A percentile compares a stretch with the other conserved stretches of the same genome.
Conservation (phyloP, 1,140 invertebrate genomes). For the Brachionus angularis region DNA sequence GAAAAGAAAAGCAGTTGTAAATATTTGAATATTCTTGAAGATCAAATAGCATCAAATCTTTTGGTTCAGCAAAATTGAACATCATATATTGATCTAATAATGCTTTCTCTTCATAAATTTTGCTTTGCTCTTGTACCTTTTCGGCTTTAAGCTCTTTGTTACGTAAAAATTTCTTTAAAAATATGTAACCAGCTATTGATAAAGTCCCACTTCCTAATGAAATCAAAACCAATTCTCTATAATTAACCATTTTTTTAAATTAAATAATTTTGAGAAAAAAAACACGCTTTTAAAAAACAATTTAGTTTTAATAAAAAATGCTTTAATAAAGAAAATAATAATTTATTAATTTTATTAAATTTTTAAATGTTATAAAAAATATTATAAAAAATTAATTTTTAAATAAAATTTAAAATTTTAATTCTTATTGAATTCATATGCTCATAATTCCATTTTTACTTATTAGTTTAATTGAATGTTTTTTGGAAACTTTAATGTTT, state of each 20-base stretch:
- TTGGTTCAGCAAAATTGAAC: slow-evolving; percentile 33
- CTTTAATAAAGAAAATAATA: too few species aligned
- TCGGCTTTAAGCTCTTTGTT: background rate
- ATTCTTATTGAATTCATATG: too few species aligned
- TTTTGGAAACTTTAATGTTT: too few species aligned
- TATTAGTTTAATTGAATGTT: too few species aligned
- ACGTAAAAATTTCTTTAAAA: slow-evolving; percentile 27
- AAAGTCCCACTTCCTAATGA: slow-evolving; percentile 14
- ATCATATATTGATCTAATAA: slow-evolving; percentile 44
- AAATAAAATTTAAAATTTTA: too few species aligned
- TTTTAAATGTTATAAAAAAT: too few species aligned
- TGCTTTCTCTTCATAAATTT: slow-evolving; percentile 42
- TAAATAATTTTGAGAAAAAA: background rate
- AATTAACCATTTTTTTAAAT: slow-evolving; percentile 15
- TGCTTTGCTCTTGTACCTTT: slow-evolving; percentile 28
- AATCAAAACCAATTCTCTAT: slow-evolving; percentile 5
- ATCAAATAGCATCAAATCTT: slow-evolving; percentile 21
- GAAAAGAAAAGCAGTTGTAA: slow-evolving; percentile 29
- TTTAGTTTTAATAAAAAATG: background rate
- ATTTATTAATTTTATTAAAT: too few species aligned
- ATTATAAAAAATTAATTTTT: too few species aligned
- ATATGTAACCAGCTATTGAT: slow-evolving; percentile 32
- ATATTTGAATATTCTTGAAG: slow-evolving; percentile 25
- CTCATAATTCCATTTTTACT: too few species aligned
- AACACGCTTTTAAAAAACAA: slow-evolving; percentile 7